Percentiles rank a stretch among this genome's conserved stretches.
Evolutionary conservation across 2,113 vertebrate species (phyloP).

Genomic region (Gnathonemus echidnorhynchus): DNA sequence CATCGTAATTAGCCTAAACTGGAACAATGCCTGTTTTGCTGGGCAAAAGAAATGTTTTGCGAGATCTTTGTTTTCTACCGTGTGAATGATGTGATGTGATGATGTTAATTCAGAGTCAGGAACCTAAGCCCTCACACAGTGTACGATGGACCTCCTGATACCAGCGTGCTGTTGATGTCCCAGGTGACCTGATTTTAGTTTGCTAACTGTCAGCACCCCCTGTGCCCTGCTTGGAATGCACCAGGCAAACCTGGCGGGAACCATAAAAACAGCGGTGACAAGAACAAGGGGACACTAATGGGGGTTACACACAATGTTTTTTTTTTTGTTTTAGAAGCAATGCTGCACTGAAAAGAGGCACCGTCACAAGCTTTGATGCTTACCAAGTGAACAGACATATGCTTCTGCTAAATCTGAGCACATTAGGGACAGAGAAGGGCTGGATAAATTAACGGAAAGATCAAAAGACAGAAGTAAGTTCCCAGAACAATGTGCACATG

Average conservation of each 20-base stretch:
- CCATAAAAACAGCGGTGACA: neutral
- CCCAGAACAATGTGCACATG: neutral
- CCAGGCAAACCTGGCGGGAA: slow-evolving; percentile 56
- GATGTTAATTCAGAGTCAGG: neutral
- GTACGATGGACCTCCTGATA: slow-evolving; percentile 62
- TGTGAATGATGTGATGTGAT: neutral
- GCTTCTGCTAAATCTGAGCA: neutral
- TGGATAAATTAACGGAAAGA: neutral
- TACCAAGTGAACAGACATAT: neutral
- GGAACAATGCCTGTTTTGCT: neutral
- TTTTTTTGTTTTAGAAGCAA: neutral
- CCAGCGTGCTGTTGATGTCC: slow-evolving; percentile 62
- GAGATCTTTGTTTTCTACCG: neutral
- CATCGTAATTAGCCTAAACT: neutral
- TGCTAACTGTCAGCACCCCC: slow-evolving; percentile 55
- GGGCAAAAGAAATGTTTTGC: neutral
- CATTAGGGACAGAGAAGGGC: neutral
- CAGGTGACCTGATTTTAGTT: slow-evolving; percentile 51
- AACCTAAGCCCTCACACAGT: slow-evolving; percentile 64
- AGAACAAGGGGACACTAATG: neutral
- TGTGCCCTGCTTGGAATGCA: slow-evolving; percentile 65
- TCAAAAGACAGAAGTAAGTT: slow-evolving; percentile 4
- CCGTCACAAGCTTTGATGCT: neutral
- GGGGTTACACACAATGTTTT: neutral
- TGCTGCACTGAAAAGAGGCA: neutral